phyloP scores from a whole-genome alignment of 2,113 vertebrate genomes.

The Ctenodactylus gundi region DNA sequence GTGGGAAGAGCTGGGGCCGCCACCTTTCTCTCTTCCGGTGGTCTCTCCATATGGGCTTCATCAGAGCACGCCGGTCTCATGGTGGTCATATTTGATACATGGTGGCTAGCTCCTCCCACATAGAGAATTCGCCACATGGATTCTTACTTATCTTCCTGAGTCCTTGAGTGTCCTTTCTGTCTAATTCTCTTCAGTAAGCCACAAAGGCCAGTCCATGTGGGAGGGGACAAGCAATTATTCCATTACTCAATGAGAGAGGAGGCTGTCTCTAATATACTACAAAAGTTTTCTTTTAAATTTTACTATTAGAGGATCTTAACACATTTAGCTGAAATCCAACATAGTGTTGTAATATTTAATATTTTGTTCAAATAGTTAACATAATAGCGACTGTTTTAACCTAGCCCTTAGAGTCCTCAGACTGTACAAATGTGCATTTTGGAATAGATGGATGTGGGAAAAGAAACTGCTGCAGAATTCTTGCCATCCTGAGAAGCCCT shows the following conservation, averaged over 20 bases:
- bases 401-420: not conserved
- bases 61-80: not conserved
- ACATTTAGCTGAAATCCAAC: not conserved
- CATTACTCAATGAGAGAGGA: not conserved
- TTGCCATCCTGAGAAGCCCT: not conserved
- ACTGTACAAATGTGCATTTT: not conserved
- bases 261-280: not conserved
- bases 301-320: not conserved
- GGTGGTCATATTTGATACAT: rapidly evolving
- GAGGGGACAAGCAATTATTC: not conserved
- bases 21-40: rapidly evolving
- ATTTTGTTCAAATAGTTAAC: conserved; percentile 40
- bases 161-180: not conserved
- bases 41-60: not conserved
- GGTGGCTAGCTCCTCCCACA: not conserved
- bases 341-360: conserved; percentile 40
- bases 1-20: too few relatives aligned
- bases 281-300: not conserved
- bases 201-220: not conserved
- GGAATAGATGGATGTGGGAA: not conserved
- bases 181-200: not conserved
- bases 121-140: rapidly evolving
- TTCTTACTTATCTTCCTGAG: not conserved
- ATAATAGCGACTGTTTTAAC: not conserved
- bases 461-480: not conserved